Percentiles rank a stretch among this genome's conserved stretches.
Conservation (phyloP, 2,888 invertebrate genomes). For the Nasonia oneida region DNA sequence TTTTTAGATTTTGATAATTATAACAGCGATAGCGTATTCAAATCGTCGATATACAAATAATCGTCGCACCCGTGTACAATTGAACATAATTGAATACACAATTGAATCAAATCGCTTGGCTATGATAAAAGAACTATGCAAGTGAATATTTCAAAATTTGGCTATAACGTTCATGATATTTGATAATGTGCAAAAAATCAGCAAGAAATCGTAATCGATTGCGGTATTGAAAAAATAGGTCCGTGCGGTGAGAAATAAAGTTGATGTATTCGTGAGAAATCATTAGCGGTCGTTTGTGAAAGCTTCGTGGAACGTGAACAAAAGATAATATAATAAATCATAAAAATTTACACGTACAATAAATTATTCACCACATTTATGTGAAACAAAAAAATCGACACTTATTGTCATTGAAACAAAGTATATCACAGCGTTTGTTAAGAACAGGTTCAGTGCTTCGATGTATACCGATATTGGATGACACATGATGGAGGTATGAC, state of each 20-base stretch:
- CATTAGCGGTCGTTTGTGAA: not conserved
- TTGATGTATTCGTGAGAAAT: not conserved
- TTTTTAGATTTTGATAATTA: not conserved
- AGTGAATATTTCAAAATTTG: constrained; percentile 6
- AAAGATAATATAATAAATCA: constrained; percentile 21
- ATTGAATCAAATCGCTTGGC: not conserved
- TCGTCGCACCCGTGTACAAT: not conserved
- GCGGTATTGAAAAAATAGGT: not conserved
- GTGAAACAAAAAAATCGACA: constrained; percentile 30
- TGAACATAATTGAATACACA: too few species aligned
- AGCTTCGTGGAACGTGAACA: constrained; percentile 19
- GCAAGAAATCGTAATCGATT: constrained; percentile 17
- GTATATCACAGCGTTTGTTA: constrained; percentile 40
- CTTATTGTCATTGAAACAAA: constrained; percentile 25
- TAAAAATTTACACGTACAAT: constrained; percentile 14
- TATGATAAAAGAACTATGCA: not conserved
- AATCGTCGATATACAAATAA: not conserved
- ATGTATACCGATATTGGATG: constrained; percentile 13
- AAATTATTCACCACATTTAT: constrained; percentile 54
- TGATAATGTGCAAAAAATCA: not conserved
- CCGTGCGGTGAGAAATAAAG: not conserved
- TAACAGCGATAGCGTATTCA: not conserved
- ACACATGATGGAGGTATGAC: constrained; percentile 2
- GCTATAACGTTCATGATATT: not conserved
- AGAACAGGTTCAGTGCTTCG: constrained; percentile 28